phyloP scores from a whole-genome alignment of 2,888 invertebrate species.

The Taphrorychus bicolor region DNA sequence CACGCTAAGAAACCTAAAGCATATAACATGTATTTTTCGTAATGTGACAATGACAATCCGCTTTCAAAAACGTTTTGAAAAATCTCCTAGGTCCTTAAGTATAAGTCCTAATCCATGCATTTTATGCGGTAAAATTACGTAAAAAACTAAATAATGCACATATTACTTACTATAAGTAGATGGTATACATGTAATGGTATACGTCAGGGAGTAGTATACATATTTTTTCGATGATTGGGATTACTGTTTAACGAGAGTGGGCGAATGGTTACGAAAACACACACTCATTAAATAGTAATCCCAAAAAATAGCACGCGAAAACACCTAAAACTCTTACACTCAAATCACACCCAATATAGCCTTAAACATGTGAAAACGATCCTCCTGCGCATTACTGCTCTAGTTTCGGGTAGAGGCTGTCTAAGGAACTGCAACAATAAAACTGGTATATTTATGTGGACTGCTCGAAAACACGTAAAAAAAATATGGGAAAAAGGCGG shows the following conservation, averaged over 20 bases:
- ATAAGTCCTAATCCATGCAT: not conserved
- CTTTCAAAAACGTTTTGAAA: not conserved
- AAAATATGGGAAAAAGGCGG: not conserved
- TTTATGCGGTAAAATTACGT: slow-evolving; percentile 22
- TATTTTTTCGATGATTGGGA: not conserved
- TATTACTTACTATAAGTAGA: slow-evolving; percentile 15
- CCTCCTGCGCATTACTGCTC: slow-evolving; percentile 24
- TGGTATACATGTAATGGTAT: slow-evolving; percentile 41
- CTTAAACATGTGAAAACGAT: slow-evolving; percentile 4
- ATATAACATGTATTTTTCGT: too few species aligned
- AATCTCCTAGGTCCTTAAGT: not conserved
- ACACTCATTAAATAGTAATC: not conserved
- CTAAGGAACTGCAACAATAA: slow-evolving; percentile 31
- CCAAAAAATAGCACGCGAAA: not conserved
- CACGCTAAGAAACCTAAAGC: not conserved
- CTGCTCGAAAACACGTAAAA: not conserved
- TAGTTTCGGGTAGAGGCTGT: slow-evolving; percentile 34
- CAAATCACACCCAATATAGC: slow-evolving; percentile 13
- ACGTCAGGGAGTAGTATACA: slow-evolving; percentile 33
- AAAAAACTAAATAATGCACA: slow-evolving; percentile 41
- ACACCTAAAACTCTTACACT: slow-evolving; percentile 3
- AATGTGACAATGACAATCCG: not conserved
- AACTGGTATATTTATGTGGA: not conserved
- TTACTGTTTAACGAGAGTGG: not conserved
- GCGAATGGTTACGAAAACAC: not conserved